phyloP scores from a whole-genome alignment of 2,113 vertebrate species.

The Melozone crissalis region DNA sequence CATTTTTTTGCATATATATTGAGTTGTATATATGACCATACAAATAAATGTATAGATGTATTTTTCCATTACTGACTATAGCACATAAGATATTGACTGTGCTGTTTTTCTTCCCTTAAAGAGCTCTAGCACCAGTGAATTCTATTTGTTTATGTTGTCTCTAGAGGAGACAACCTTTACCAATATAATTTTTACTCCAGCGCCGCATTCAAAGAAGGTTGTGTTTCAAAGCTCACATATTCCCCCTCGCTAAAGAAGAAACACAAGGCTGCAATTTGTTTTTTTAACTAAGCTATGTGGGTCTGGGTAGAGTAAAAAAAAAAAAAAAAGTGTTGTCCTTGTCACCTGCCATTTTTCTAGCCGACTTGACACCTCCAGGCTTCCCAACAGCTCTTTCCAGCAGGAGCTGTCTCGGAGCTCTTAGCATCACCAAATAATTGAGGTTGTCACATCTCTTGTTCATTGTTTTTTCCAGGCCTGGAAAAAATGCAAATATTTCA shows the following conservation, averaged over 20 bases:
- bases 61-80: neutral
- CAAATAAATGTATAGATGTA: neutral
- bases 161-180: conserved; percentile 11
- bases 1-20: neutral
- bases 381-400: conserved; percentile 88
- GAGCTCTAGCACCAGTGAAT: neutral
- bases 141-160: conserved; percentile 29
- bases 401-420: conserved; percentile 90
- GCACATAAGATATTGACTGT: neutral
- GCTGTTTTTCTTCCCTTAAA: neutral
- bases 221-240: conserved; percentile 83
- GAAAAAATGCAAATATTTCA: conserved; percentile 96
- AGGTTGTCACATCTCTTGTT: conserved; percentile 98
- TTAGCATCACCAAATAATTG: conserved; percentile 98
- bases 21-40: neutral
- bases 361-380: conserved; percentile 87
- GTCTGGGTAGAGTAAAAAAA: conserved; percentile 76
- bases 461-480: conserved; percentile 83
- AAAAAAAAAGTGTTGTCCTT: conserved; percentile 85
- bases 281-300: conserved; percentile 87
- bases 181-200: conserved; percentile 9
- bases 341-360: conserved; percentile 95
- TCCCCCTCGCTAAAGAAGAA: conserved; percentile 82
- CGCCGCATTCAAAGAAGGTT: neutral
- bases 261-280: conserved; percentile 86